A percentile compares a stretch with the other conserved stretches of the same genome.
Conservation (phyloP, 2,888 invertebrate genomes). For the Coelopa pilipes region DNA sequence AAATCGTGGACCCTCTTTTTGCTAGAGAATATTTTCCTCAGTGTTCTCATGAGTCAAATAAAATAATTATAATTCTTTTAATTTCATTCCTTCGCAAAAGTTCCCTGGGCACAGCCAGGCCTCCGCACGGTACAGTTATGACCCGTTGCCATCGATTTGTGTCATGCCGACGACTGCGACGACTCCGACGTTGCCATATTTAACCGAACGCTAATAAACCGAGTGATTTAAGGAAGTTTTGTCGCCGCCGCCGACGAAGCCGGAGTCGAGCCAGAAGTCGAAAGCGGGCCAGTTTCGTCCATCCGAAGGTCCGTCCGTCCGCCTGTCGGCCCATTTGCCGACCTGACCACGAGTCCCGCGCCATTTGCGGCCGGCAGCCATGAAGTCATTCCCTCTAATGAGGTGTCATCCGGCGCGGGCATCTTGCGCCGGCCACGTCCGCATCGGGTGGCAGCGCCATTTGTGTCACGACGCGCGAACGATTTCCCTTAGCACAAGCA, state of each 20-base stretch:
- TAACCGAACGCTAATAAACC: background rate
- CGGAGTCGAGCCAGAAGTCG: too few relatives aligned
- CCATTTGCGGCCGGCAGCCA: constrained; percentile 17
- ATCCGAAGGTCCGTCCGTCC: background rate
- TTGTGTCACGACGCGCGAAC: too few relatives aligned
- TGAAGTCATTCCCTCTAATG: constrained; percentile 33
- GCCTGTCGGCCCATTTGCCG: too few relatives aligned
- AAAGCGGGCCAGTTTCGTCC: background rate
- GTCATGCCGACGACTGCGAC: background rate
- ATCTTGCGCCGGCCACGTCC: constrained; percentile 1
- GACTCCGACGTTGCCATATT: constrained; percentile 10
- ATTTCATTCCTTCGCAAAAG: too few relatives aligned
- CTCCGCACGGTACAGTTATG: constrained; percentile 1
- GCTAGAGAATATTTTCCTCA: too few relatives aligned
- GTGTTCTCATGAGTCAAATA: too few relatives aligned
- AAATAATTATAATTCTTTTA: too few relatives aligned
- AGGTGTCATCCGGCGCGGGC: constrained; percentile 23
- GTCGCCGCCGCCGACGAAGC: background rate
- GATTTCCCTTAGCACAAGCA: too few relatives aligned
- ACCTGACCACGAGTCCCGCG: too few relatives aligned
- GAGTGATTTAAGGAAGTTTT: background rate
- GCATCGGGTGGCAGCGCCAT: too few relatives aligned
- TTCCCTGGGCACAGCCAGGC: background rate
- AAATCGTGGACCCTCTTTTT: too few relatives aligned
- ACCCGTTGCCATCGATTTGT: constrained; percentile 29